Conservation (phyloP, 2,888 invertebrate genomes). For the Pachydiplax longipennis region DNA sequence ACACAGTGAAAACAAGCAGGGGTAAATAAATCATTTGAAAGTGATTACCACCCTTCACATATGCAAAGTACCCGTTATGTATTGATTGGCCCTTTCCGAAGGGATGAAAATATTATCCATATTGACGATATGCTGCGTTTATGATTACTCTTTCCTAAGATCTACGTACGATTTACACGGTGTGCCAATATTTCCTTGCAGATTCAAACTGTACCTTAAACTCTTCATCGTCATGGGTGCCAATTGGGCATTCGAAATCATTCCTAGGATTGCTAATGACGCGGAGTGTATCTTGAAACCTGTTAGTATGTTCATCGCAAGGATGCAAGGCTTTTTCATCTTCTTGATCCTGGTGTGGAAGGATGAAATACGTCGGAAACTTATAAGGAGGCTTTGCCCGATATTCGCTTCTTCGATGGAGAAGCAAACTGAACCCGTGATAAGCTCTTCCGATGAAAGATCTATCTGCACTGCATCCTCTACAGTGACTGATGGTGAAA, state of each 20-base stretch:
- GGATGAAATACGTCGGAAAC: slow-evolving; percentile 68
- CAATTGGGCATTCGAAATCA: slow-evolving; percentile 81
- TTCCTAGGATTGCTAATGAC: slow-evolving; percentile 71
- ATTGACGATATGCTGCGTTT: too few relatives aligned
- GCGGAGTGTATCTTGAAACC: slow-evolving; percentile 65
- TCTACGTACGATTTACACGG: too few relatives aligned
- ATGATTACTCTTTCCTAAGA: too few relatives aligned
- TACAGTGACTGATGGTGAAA: neutral
- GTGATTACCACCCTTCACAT: too few relatives aligned
- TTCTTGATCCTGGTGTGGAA: slow-evolving; percentile 80
- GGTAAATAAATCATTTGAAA: too few relatives aligned
- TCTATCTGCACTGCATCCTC: neutral
- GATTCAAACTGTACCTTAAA: slow-evolving; percentile 80
- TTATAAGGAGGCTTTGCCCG: slow-evolving; percentile 65
- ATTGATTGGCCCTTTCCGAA: too few relatives aligned
- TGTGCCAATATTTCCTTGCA: too few relatives aligned
- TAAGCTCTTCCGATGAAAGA: neutral
- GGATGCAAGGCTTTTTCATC: slow-evolving; percentile 73
- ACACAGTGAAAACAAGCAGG: slow-evolving; percentile 54
- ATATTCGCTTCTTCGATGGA: slow-evolving; percentile 1
- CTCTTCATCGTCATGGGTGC: slow-evolving; percentile 86
- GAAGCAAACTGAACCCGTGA: neutral
- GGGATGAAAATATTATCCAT: too few relatives aligned
- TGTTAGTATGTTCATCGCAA: slow-evolving; percentile 72
- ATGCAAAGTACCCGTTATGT: too few relatives aligned